These are phyloP conservation scores for Empidonax traillii DNA, from an alignment of 2,113 vertebrate genomes.

Conservation along the genomic window DNA sequence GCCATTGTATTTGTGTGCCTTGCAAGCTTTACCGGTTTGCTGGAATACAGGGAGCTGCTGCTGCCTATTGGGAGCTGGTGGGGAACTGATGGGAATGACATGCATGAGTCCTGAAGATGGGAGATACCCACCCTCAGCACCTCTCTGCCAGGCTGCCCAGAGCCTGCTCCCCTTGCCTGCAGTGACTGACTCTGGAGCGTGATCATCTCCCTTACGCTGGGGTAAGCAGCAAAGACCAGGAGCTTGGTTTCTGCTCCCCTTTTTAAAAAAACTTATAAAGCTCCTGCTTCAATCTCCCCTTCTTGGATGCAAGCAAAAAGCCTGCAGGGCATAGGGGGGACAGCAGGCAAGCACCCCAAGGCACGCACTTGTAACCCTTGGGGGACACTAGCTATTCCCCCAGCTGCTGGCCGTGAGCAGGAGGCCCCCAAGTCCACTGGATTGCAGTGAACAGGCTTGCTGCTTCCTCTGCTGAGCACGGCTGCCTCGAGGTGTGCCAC, in stretches of 20 bases:
- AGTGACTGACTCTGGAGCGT: background rate
- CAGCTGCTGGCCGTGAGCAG: background rate
- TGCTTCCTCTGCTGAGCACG: rapidly evolving
- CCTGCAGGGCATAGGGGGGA: background rate
- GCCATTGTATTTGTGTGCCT: background rate
- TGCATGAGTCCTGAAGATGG: background rate
- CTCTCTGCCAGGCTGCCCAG: background rate
- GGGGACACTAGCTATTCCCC: background rate
- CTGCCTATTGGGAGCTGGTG: background rate
- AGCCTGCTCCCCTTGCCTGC: rapidly evolving
- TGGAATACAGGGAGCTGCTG: background rate
- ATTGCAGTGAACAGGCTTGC: background rate
- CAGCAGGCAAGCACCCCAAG: background rate
- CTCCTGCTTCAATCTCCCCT: background rate
- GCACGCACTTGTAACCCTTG: background rate
- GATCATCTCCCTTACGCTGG: background rate
- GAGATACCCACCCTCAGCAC: background rate
- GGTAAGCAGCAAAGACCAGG: background rate
- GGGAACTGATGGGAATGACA: rapidly evolving
- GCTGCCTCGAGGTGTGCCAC: background rate
- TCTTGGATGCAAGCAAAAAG: background rate
- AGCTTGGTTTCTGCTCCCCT: background rate
- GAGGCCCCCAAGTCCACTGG: background rate
- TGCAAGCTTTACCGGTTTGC: background rate
- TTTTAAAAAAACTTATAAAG: background rate